Base-by-base conservation (phyloP, 2,113 vertebrate genomes). In the Pipra filicauda region DNA sequence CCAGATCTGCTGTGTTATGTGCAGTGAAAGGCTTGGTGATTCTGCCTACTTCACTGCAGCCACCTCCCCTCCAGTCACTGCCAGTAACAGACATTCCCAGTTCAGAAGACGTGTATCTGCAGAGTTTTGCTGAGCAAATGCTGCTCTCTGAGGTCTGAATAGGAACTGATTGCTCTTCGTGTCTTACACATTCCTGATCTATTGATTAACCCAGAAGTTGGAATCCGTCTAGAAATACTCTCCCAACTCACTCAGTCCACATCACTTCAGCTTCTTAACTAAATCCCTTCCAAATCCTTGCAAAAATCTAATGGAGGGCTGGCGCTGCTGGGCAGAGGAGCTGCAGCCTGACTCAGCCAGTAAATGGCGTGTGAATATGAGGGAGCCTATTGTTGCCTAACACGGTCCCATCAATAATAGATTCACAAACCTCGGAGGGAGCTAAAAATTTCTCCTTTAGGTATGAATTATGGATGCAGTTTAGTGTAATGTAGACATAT, bases 391-490 rank as follows among this genome's bases (percentile, higher is more conserved):
- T 97, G 98, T 97, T 96, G 97, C 98, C 97, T 98, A 98, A 97
- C 94, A 85, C 17, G 66, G 98, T 95, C 97, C 98, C 98, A 99
- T 99, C 98, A 99, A 99, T 99, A 99, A 99, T 98, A 97, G 98
- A 99, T 98, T 94, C 74, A 94, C 97, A 96, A 97, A 98, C 98
- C 98, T 98, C 96, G 28, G 89, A 97, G 98, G 97, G 98, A 97
- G 98, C 98, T 98, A 98, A 98, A 98, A 96, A 97, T 98, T 98
- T 98, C 98, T 98, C 96, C 97, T 95, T 98, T 97, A 97, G 85
- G 93, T 98, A 99, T 99, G 97, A 99, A 99, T 99, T 99, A 99
- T 99, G 98, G 98, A 99, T 99, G 98, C 84, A 95, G 95, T 98
- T 98, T 98, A 98, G 98, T 97, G 98, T 98, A 98, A 96, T 95